Base-by-base conservation (phyloP, 2,888 invertebrate genomes). In the Lasiommata megera region DNA sequence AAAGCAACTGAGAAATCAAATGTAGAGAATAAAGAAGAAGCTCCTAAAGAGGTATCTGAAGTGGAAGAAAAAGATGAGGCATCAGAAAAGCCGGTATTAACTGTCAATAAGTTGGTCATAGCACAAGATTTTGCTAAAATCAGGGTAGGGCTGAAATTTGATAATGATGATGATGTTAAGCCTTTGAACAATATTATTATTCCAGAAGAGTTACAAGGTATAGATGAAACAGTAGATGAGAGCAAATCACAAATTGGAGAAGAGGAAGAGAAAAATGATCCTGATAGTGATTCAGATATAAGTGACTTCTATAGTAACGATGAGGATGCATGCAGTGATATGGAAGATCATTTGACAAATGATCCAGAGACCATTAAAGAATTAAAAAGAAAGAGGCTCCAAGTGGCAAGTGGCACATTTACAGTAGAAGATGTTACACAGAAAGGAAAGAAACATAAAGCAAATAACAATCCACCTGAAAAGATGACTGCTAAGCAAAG, bases 111-210 rank as follows among this genome's bases (percentile, higher is more conserved):
- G 65, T 76, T 93, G 44, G 86, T 86, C 58, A 93, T 94, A 58
- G 90, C 94, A n/a, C 96, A 96, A 92, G 96, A 96, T 82, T 96
- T 95, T 82, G 93, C 93, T 3, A 96, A 96, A 84, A 96, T 96
- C 66, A 93, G 94, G 73, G 95, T 96, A 23, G 94, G 93, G 9
- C 76, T 94, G n/a, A 90, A 94, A 46, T 95, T 93, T 81, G 92
- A 94, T 16, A 85, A 91, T 64, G 91, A 93, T 50, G 93, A 94
- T 72, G 93, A 94, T 81, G 76, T 93, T 16, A 93, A 93, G 74
- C 84, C 93, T 51, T 77, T 94, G 56, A 92, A 93, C 63, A 84
- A 92, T 76, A 88, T 81, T 73, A 79, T 72, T 58, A 82, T 81
- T 66, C 83, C 80, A 65, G 82, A 84, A 56, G 85, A 89, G 58